Base-by-base conservation (phyloP, 2,113 vertebrate species). In the Lycocorax pyrrhopterus region DNA sequence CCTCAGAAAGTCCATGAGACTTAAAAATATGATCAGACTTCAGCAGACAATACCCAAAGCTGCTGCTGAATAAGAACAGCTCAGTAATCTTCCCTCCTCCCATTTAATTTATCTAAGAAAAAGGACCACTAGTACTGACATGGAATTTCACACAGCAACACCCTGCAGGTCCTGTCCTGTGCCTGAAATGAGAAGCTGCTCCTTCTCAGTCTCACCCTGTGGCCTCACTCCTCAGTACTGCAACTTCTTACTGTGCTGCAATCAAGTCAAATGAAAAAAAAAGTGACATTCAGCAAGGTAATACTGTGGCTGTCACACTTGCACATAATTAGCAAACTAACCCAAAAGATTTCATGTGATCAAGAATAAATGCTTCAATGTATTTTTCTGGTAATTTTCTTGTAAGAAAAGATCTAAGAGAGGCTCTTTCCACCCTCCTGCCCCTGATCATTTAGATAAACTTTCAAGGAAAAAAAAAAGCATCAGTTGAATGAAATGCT, bases 351-450 rank as follows among this genome's bases (percentile, higher is more conserved):
- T 71, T 58, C 8, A 47, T 1, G 2, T 39, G 47, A 62, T 55
- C 22, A 58, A 43, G 59, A 74, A 44, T 19, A 62, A 76, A 58
- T n/a, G 6, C 7, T 81, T 76, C 9, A 12, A 19, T 55, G 43
- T 60, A 12, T 33, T 73, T 55, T 83, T 84, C 37, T 58, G 18
- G 53, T 17, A n/a, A 64, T 79, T 62, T n/a, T 60, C 4, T 69
- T 77, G 10, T 27, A 68, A 66, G 26, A 51, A 47, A 80, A 53
- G 1, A 49, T 10, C 12, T 63, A 33, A 68, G 67, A 66, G 41
- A 33, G 2, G 4, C 0, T 16, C 32, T 41, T 52, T 35, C 16
- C 5, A 10, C 1, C 5, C 1, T 4, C 3, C 3, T 5, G 4
- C 3, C 17, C 14, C 37, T 32, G 3, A 49, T 43, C 41, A 53